Evolutionary conservation across 1,140 invertebrate species (phyloP).

Genomic region (Heliconius eleuchia): DNA sequence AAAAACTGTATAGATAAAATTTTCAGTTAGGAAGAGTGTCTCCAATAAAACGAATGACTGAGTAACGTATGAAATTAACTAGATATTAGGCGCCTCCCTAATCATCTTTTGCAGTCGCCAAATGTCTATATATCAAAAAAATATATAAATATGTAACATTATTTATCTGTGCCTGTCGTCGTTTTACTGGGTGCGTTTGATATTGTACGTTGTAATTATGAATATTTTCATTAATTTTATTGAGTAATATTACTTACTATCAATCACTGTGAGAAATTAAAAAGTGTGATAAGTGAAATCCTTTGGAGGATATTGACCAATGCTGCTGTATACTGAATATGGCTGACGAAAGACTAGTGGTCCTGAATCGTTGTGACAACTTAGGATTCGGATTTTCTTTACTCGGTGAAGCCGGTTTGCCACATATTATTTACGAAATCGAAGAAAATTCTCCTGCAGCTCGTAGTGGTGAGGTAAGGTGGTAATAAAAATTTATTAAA

Average conservation of each 20-base stretch:
- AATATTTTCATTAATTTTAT: slow-evolving; percentile 67
- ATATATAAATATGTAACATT: not conserved
- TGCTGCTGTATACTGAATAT: slow-evolving; percentile 84
- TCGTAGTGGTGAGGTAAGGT: slow-evolving; percentile 91
- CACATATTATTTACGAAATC: slow-evolving; percentile 95
- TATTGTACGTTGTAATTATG: slow-evolving; percentile 70
- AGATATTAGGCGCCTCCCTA: not conserved
- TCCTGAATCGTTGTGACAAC: slow-evolving; percentile 90
- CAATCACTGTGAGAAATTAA: slow-evolving; percentile 50
- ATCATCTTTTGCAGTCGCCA: not conserved
- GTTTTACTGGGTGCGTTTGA: slow-evolving; percentile 76
- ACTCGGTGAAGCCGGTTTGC: slow-evolving; percentile 92
- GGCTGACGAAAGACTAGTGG: slow-evolving; percentile 93
- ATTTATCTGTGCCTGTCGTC: slow-evolving; percentile 49
- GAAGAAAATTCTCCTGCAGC: slow-evolving; percentile 95
- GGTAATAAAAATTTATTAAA: slow-evolving; percentile 1
- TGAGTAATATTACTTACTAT: slow-evolving; percentile 48
- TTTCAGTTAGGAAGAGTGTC: not conserved
- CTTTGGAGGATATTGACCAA: slow-evolving; percentile 69
- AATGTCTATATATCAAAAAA: not conserved
- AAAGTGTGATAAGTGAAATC: slow-evolving; percentile 67
- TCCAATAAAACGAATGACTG: not conserved
- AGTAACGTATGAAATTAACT: not conserved
- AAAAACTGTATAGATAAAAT: no score
- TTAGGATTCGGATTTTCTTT: slow-evolving; percentile 94